These are phyloP conservation scores for Eonycteris spelaea DNA, from an alignment of 2,113 vertebrate genomes.

Conservation along the genomic window DNA sequence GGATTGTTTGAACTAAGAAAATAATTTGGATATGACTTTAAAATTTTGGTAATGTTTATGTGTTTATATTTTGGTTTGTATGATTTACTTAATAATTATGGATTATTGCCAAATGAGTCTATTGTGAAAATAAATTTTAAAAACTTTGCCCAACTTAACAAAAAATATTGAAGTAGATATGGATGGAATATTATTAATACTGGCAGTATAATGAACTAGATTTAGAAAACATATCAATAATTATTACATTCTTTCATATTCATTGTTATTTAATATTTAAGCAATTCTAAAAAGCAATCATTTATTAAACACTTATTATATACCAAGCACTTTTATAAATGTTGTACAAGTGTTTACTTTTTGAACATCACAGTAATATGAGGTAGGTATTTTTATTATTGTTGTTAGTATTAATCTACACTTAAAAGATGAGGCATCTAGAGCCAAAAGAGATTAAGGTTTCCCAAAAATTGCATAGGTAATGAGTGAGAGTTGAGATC, in stretches of 20 bases:
- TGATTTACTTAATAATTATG: conserved; percentile 69
- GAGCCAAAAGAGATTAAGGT: background rate
- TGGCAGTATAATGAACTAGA: background rate
- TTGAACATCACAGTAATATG: background rate
- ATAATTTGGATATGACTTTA: conserved; percentile 56
- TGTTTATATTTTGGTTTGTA: conserved; percentile 41
- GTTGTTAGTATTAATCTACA: background rate
- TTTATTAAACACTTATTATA: background rate
- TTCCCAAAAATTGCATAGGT: background rate
- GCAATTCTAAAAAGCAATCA: background rate
- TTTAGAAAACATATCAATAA: background rate
- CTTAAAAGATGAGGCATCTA: background rate
- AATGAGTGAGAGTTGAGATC: background rate
- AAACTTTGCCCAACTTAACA: conserved; percentile 77
- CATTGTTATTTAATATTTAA: background rate
- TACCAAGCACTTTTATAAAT: background rate
- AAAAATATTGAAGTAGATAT: conserved; percentile 77
- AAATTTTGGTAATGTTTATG: conserved; percentile 16
- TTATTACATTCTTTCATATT: background rate
- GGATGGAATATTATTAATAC: conserved; percentile 69
- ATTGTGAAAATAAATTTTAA: conserved; percentile 61
- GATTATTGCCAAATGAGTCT: conserved; percentile 76
- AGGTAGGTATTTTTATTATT: background rate
- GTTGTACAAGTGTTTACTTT: background rate
- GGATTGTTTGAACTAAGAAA: background rate